Conservation (phyloP, 2,797 vertebrate species). For the Xiphophorus birchmanni region DNA sequence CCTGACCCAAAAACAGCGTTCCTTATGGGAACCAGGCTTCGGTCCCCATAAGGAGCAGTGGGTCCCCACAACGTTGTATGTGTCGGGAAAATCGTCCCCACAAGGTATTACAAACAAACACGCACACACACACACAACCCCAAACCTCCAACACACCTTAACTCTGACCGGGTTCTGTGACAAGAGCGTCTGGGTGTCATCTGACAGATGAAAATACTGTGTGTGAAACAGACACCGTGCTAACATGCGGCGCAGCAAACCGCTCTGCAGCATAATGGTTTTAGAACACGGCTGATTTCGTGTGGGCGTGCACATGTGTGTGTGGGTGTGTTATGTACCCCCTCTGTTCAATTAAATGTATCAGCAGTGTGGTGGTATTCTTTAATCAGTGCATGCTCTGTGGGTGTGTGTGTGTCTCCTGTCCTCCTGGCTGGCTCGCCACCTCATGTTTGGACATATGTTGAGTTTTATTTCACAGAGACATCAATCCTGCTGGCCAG, state of each 20-base stretch:
- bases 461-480: conserved; percentile 79
- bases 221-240: conserved; percentile 73
- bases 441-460: conserved; percentile 78
- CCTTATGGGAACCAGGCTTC: too few relatives aligned
- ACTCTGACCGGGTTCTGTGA: conserved; percentile 43
- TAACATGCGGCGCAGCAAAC: conserved; percentile 66
- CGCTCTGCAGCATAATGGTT: conserved; percentile 72
- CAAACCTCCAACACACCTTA: not conserved
- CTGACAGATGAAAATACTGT: conserved; percentile 81
- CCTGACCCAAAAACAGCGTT: too few relatives aligned
- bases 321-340: conserved; percentile 13
- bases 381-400: conserved; percentile 59
- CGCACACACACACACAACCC: not conserved
- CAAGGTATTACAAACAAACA: too few relatives aligned
- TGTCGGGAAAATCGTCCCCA: too few relatives aligned
- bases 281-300: conserved; percentile 48
- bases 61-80: too few relatives aligned
- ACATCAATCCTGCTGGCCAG: conserved; percentile 77
- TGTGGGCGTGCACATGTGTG: not conserved
- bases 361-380: conserved; percentile 46
- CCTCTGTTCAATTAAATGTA: conserved; percentile 48
- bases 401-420: conserved; percentile 37
- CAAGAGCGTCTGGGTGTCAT: conserved; percentile 63
- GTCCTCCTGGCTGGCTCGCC: conserved; percentile 47
- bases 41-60: too few relatives aligned